Evolutionary conservation across 2,888 invertebrate species (phyloP), one percentile per base, ranked within the genome.

Genomic region (Morpho achilles): DNA sequence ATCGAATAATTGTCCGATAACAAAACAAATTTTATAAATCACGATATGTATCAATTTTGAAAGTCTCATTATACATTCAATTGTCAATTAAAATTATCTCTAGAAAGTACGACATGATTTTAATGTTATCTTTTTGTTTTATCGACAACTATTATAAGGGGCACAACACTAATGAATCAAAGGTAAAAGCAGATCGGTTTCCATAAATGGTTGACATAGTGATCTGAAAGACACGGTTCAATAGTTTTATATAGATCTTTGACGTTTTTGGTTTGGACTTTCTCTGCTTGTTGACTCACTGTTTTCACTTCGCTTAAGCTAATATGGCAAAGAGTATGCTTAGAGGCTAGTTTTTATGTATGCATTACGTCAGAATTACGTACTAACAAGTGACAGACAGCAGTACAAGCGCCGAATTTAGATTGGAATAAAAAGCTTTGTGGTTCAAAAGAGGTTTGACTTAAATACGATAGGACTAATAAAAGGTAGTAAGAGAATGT

Each of bases 111-210:
- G 42, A 53, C 41, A 45, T 46, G 41, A 40, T 47, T 53, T 40
- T 22, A 41, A 44, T 40, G 8, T n/a, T 40, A 41, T 50, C 43
- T 42, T 43, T 32, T 53, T 42, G 50, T 7, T 22, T 45, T 57
- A 58, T 62, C 60, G 62, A 61, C 51, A 56, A 32, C 23, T 45
- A 54, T 57, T 49, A 55, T 42, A 46, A 45, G 8, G 22, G 5
- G 44, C 5, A 61, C 65, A 59, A 23, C 61, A 59, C 65, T 42
- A 49, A 53, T 57, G 52, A 59, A 62, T 60, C 53, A 58, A 62
- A 62, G 58, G 60, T 60, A 63, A 61, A 59, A 52, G 58, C 62
- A 60, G 58, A 61, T 61, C 62, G 49, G 52, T 59, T 48, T 57
- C 60, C 66, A 46, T 61, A 65, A 48, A 62, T 52, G 61, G 60